A percentile compares a stretch with the other conserved stretches of the same genome.
These are phyloP conservation scores for Phoenicopterus ruber DNA, from an alignment of 2,113 vertebrate genomes.

Conservation along the genomic window DNA sequence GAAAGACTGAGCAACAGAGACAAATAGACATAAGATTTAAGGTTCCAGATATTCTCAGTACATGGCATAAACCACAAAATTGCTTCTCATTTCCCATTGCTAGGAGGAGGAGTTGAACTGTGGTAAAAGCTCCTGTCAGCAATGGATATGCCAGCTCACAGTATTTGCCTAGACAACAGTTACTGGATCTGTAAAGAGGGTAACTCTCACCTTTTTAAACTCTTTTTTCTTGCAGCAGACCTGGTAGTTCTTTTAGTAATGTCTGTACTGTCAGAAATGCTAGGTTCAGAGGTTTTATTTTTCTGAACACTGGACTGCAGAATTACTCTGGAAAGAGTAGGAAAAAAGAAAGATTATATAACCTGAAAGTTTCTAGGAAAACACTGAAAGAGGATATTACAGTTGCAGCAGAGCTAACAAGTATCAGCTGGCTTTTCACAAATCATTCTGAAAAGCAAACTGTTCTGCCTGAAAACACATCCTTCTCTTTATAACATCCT, in stretches of 20 bases:
- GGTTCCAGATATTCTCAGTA: background rate
- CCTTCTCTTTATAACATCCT: background rate
- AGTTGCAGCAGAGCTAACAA: background rate
- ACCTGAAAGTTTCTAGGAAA: constrained; percentile 25
- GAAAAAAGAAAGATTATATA: constrained; percentile 72
- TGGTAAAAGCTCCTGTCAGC: background rate
- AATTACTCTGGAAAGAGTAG: constrained; percentile 82
- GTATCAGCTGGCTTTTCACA: background rate
- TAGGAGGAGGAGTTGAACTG: background rate
- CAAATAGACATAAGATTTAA: background rate
- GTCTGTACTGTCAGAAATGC: constrained; percentile 81
- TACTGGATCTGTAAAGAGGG: constrained; percentile 22
- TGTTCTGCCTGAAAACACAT: background rate
- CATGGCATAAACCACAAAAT: background rate
- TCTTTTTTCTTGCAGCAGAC: constrained; percentile 82
- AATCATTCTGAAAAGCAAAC: background rate
- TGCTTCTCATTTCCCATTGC: background rate
- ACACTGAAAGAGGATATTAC: background rate
- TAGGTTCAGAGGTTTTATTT: constrained; percentile 81
- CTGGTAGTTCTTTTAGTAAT: constrained; percentile 88
- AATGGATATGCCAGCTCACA: background rate
- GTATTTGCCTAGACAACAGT: background rate
- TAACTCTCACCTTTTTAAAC: constrained; percentile 80
- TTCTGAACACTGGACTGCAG: constrained; percentile 87
- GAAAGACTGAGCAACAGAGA: background rate